Evolutionary conservation across 2,113 vertebrate genomes (phyloP), one percentile per base, ranked within the genome.

Genomic region (Mormoops blainvillei): DNA sequence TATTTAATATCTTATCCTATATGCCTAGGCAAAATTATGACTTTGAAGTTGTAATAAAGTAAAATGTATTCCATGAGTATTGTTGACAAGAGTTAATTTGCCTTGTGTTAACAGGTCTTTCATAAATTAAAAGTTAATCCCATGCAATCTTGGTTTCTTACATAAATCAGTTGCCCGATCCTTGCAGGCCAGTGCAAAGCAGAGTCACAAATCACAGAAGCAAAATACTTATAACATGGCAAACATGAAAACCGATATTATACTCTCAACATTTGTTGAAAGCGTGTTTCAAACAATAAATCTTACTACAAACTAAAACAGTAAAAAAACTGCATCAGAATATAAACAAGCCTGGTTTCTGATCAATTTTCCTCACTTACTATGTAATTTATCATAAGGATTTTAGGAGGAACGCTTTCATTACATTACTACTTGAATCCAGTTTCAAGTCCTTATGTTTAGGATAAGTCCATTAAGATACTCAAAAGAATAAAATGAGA

Each of bases 101-200:
- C 68, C 16, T 97, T 91, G 33, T 92, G 61, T 80, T 92, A 93
- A 92, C 5, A 1, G n/a, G 9, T 68, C 71, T 67, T 70, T 89
- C 19, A 48, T 81, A 96, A 95, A 97, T 92, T 95, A 93, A 61
- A 97, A 95, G 4, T 88, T 93, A 96, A 98, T 89, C 38, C 92
- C 82, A 87, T n/a, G 20, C 0, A 94, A 48, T 78, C 31, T 13
- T 52, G 28, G 87, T 61, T 93, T 50, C 54, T 96, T 87, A 76
- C 3, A 56, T 2, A 19, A 90, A 65, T 36, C 68, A 91, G 31
- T 83, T 56, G 52, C 36, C 50, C 18, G 4, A 93, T 70, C 36
- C 6, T 41, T 61, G 16, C 61, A 36, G 61, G 70, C 89, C 56
- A 96, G 61, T 54, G 45, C 3, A 65, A 95, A 94, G 22, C 10